Evolutionary conservation across 2,888 invertebrate genomes (phyloP), one percentile per base, ranked within the genome.

Genomic region (Automeris io): DNA sequence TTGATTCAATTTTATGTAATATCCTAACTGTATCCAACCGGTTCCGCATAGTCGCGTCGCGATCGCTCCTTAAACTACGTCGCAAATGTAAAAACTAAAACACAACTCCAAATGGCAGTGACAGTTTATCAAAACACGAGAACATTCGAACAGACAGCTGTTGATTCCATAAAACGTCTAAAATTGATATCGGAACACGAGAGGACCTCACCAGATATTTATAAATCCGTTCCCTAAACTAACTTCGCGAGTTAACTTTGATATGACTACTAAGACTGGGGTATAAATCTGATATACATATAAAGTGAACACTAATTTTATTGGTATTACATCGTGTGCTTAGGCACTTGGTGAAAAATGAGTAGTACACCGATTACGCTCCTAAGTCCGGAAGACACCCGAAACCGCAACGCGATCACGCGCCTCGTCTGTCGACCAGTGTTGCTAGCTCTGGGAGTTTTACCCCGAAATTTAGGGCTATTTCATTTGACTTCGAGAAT

Each of bases 311-410:
- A 79, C 79, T 69, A 66, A 50, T 25, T 22, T 46, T 41, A 44
- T 43, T 52, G 51, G 51, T 54, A 47, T 46, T 42, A 39, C 37
- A 37, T 45, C 51, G 53, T 49, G 54, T 49, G 57, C 54, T 55
- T 49, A 80, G 79, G 81, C 82, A 79, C 81, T 79, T 75, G 64
- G 69, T 70, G 72, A 62, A 51, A 48, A 49, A 39, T 33, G 37
- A n/a, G n/a, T n/a, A n/a, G n/a, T n/a, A n/a, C n/a, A n/a, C n/a
- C n/a, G n/a, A 19, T 22, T 41, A 48, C 38, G 49, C 41, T 46
- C 45, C 47, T 33, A 34, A 41, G 40, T 40, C 43, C 41, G 51
- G 45, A 52, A 46, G 47, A 49, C 49, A 37, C 35, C 2, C 19
- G 39, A 29, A 16, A 33, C 38, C 8, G 12, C 9, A n/a, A 13